Evolutionary conservation across 2,888 invertebrate genomes (phyloP), one percentile per base, ranked within the genome.

Genomic region (Andrena haemorrhoa): DNA sequence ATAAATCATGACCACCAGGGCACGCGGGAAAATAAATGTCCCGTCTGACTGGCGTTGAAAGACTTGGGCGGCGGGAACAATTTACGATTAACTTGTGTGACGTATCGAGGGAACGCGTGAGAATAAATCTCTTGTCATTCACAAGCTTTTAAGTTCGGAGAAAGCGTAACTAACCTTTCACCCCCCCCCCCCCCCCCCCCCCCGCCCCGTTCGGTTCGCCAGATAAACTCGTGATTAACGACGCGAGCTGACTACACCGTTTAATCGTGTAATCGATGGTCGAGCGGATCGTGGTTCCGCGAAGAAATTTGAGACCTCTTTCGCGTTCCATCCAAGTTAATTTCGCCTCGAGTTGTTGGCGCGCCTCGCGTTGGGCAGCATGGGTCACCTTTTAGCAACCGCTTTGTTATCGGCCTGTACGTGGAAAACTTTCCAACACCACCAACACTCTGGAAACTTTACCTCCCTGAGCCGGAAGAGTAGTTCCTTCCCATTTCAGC

Each of bases 381-480:
- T 23, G n/a, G 66, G 16, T 20, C 51, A 23, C 58, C 68, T 82
- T 66, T 78, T 78, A 86, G 66, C 81, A 71, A 79, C 73, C 86
- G 73, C 64, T 79, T 72, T 75, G 76, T 86, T 86, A 86, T 86
- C 82, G 68, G 74, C 73, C 82, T 84, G 77, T 66, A 70, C 76
- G 47, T 29, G 56, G 10, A 35, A 51, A 68, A 83, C 58, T 83
- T 80, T 68, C 29, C 58, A 58, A 16, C 35, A 2, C 16, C 63
- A 56, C 29, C 74, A 3, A 56, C 70, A 78, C 70, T 75, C 31
- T 20, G n/a, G 60, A 56, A 84, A 86, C 64, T 83, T 86, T 56
- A 75, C 72, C 41, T 60, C 29, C 29, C 58, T 33, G n/a, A 0
- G 5, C 41, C 12, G 20, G 35, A 26, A 78, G 70, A 71, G 75